Percentiles rank a stretch among this genome's conserved stretches.
Evolutionary conservation across 2,113 vertebrate species (phyloP).

Genomic region (Eira barbara): DNA sequence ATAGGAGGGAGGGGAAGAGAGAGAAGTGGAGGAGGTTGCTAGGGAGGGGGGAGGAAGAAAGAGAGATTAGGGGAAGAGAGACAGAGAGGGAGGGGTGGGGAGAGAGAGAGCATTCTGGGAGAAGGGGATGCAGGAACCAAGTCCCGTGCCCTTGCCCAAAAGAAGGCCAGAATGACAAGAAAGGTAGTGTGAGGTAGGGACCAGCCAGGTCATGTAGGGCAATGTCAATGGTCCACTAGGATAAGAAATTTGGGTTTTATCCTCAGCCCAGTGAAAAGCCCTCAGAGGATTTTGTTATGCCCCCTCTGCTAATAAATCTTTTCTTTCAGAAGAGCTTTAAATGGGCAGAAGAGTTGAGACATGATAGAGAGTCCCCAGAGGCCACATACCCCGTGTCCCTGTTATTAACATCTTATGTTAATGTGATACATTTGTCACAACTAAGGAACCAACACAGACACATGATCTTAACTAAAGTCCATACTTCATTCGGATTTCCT

Average conservation of each 20-base stretch:
- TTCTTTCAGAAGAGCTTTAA: neutral
- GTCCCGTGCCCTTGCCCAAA: fast-evolving
- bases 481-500: neutral
- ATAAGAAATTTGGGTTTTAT: neutral
- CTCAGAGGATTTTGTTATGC: neutral
- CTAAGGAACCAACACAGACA: fast-evolving
- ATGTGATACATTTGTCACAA: fast-evolving
- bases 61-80: neutral
- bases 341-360: neutral
- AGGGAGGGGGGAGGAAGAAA: neutral
- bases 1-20: neutral
- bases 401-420: fast-evolving
- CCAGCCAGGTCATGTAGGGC: neutral
- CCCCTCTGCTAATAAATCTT: neutral
- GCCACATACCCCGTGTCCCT: neutral
- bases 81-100: neutral
- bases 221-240: fast-evolving
- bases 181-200: neutral
- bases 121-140: neutral
- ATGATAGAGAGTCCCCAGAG: neutral
- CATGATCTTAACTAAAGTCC: neutral
- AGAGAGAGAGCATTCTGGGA: too few species aligned
- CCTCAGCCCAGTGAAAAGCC: neutral
- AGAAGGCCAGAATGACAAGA: too few species aligned
- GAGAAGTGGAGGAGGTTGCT: too few species aligned